Percentiles rank a stretch among this genome's conserved stretches.
Conservation (phyloP, 2,113 vertebrate genomes). For the Seriola aureovittata region DNA sequence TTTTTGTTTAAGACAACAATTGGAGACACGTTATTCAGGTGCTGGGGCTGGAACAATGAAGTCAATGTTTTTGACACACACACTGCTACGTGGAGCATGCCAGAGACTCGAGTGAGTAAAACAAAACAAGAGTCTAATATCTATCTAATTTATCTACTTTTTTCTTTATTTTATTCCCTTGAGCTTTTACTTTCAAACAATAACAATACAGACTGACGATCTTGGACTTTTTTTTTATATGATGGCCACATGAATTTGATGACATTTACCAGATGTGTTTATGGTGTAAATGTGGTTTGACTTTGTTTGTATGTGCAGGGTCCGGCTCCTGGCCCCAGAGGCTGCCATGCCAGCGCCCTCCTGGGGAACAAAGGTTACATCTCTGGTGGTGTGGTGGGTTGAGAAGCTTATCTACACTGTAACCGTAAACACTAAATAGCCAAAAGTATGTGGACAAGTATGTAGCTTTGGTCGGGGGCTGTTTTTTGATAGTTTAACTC, state of each 20-base stretch:
- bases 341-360: conserved; percentile 79
- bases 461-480: not conserved
- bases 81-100: conserved; percentile 73
- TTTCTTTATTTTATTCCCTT: too few species aligned
- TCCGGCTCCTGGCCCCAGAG: conserved; percentile 68
- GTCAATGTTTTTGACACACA: conserved; percentile 75
- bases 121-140: too few species aligned
- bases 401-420: not conserved
- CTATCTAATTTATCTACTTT: too few species aligned
- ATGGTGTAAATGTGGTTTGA: not conserved
- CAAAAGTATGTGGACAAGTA: not conserved
- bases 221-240: too few species aligned
- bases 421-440: not conserved
- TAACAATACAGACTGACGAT: too few species aligned
- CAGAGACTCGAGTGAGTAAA: conserved; percentile 72
- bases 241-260: too few species aligned
- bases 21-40: conserved; percentile 70
- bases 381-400: conserved; percentile 93
- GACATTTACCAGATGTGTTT: too few species aligned
- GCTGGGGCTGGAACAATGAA: conserved; percentile 85
- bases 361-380: conserved; percentile 93
- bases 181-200: too few species aligned
- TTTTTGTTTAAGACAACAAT: conserved; percentile 60
- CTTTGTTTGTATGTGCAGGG: conserved; percentile 65
- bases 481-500: not conserved